These are phyloP conservation scores for Trinorchestia longiramus DNA, from an alignment of 1,140 invertebrate genomes.

Conservation along the genomic window DNA sequence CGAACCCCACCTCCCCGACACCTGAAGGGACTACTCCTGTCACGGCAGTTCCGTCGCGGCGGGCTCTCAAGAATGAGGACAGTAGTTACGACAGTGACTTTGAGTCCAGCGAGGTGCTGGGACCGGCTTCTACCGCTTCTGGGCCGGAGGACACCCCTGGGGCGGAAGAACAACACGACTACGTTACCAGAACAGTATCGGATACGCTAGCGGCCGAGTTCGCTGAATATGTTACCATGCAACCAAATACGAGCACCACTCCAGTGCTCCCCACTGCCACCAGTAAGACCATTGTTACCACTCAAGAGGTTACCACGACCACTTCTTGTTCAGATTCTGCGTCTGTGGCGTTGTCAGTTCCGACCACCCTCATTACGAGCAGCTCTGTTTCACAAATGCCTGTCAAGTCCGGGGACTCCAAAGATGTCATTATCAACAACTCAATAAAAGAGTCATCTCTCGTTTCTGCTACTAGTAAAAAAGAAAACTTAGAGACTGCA, in stretches of 20 bases:
- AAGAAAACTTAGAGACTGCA: neutral
- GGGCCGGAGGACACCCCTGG: conserved; percentile 68
- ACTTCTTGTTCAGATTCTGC: neutral
- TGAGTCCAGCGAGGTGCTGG: conserved; percentile 75
- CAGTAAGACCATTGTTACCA: conserved; percentile 43
- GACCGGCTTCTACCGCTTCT: conserved; percentile 67
- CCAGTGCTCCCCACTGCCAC: conserved; percentile 47
- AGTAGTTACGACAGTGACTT: conserved; percentile 90
- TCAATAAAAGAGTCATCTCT: neutral
- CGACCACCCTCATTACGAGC: conserved; percentile 52
- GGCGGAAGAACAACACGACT: conserved; percentile 74
- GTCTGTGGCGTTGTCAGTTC: conserved; percentile 19
- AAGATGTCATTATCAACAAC: neutral
- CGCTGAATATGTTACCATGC: conserved; percentile 81
- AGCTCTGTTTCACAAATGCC: neutral
- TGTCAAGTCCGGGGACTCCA: neutral
- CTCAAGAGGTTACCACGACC: conserved; percentile 39
- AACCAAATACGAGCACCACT: conserved; percentile 56
- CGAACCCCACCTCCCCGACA: conserved; percentile 27
- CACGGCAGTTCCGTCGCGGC: conserved; percentile 27
- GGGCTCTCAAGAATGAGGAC: conserved; percentile 77
- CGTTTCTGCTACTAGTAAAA: neutral
- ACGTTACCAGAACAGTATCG: conserved; percentile 83
- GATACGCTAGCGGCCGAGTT: conserved; percentile 87
- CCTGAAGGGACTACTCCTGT: neutral